Conservation (phyloP, 2,113 vertebrate genomes). For the Nothocercus nigrocapillus region DNA sequence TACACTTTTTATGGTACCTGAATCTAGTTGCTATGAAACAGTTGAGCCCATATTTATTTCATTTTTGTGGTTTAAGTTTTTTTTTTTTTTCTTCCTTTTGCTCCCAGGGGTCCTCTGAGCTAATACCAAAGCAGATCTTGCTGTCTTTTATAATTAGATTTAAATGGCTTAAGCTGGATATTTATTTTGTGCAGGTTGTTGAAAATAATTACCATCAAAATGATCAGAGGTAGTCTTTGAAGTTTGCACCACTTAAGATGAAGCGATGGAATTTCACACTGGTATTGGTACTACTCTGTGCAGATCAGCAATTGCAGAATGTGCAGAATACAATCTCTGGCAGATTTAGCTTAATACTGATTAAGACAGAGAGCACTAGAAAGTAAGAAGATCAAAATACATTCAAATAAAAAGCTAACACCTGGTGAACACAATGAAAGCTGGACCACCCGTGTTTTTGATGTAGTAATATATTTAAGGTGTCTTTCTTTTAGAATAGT, state of each 20-base stretch:
- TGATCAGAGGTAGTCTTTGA: neutral
- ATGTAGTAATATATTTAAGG: neutral
- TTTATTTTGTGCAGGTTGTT: neutral
- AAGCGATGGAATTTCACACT: neutral
- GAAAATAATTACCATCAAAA: neutral
- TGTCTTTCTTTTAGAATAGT: neutral
- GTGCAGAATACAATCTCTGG: neutral
- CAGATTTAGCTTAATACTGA: neutral
- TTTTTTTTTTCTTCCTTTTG: neutral
- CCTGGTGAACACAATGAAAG: neutral
- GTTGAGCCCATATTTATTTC: neutral
- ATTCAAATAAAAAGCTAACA: neutral
- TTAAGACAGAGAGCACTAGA: neutral
- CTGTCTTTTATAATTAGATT: neutral
- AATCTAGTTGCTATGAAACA: neutral
- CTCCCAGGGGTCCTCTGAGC: neutral
- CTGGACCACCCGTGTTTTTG: neutral
- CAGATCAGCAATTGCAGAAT: neutral
- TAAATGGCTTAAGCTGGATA: neutral
- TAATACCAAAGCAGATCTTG: neutral
- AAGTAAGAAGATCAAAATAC: neutral
- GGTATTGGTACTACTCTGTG: neutral
- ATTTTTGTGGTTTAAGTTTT: neutral
- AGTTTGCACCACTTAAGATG: neutral
- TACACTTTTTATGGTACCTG: accelerated